These are phyloP conservation scores for Lasioglossum villosulum DNA, from an alignment of 2,888 invertebrate genomes.

Conservation along the genomic window DNA sequence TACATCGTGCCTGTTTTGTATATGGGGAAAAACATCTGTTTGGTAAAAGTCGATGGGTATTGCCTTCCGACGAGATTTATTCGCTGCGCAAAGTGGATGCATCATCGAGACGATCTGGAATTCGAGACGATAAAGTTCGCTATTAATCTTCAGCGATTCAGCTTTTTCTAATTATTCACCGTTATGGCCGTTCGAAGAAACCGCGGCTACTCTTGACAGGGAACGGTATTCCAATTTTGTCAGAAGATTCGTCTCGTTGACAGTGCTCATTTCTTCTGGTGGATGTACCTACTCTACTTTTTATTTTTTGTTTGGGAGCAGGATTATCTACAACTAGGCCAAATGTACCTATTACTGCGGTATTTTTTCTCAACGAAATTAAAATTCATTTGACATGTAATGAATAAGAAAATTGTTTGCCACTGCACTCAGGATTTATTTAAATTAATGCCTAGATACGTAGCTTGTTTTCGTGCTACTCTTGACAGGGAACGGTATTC, in stretches of 20 bases:
- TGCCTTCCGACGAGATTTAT: constrained; percentile 10
- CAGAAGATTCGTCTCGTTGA: background rate
- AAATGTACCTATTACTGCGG: too few relatives aligned
- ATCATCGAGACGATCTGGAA: constrained; percentile 26
- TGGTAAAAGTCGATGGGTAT: constrained; percentile 5
- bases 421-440: too few relatives aligned
- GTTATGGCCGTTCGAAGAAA: constrained; percentile 15
- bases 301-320: background rate
- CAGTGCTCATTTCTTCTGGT: background rate
- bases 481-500: constrained; percentile 5
- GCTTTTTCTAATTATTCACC: constrained; percentile 39
- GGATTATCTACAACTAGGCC: background rate
- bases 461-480: background rate
- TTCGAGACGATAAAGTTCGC: constrained; percentile 25
- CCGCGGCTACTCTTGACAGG: background rate
- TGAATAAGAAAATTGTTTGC: too few relatives aligned
- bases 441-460: too few relatives aligned
- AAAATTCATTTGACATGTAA: too few relatives aligned
- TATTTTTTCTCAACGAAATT: too few relatives aligned
- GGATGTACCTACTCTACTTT: background rate
- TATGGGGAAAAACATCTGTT: constrained; percentile 3
- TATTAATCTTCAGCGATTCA: constrained; percentile 23
- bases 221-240: constrained; percentile 14
- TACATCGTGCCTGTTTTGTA: constrained; percentile 22
- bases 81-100: constrained; percentile 16